These are phyloP conservation scores for Myotis vivesi DNA, from an alignment of 2,797 vertebrate genomes.

Conservation along the genomic window DNA sequence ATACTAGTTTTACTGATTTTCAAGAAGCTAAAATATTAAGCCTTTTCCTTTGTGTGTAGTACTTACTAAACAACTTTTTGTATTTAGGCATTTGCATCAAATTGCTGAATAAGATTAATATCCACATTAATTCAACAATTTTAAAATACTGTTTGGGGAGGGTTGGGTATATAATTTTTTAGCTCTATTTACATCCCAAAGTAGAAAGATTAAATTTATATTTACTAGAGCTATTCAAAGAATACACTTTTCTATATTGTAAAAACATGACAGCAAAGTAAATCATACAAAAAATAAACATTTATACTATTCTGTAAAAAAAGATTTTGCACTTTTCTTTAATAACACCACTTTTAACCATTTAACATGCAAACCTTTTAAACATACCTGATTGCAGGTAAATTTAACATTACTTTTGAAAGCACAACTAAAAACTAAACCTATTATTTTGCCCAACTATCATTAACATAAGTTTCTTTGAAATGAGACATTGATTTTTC, in stretches of 20 bases:
- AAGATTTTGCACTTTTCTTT: slow-evolving; percentile 78
- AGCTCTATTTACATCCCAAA: slow-evolving; percentile 88
- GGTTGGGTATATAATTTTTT: slow-evolving; percentile 85
- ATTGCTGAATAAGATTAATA: slow-evolving; percentile 81
- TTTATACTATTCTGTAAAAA: slow-evolving; percentile 91
- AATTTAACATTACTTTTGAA: slow-evolving; percentile 56
- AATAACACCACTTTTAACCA: slow-evolving; percentile 54
- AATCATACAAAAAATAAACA: slow-evolving; percentile 90
- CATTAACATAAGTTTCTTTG: slow-evolving; percentile 31
- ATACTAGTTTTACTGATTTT: slow-evolving; percentile 83
- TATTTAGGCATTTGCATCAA: slow-evolving; percentile 84
- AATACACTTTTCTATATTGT: slow-evolving; percentile 92
- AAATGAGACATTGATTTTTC: not conserved
- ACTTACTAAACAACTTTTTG: slow-evolving; percentile 78
- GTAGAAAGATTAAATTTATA: slow-evolving; percentile 89
- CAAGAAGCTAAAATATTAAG: slow-evolving; percentile 80
- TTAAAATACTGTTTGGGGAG: slow-evolving; percentile 80
- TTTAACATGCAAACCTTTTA: slow-evolving; percentile 53
- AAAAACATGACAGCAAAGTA: slow-evolving; percentile 85
- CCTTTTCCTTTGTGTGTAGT: slow-evolving; percentile 73
- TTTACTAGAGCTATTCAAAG: slow-evolving; percentile 90
- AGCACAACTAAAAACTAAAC: slow-evolving; percentile 25
- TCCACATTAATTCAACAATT: slow-evolving; percentile 78
- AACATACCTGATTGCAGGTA: slow-evolving; percentile 54
- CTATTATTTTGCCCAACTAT: slow-evolving; percentile 24